A percentile compares a stretch with the other conserved stretches of the same genome.
phyloP scores from a whole-genome alignment of 2,888 invertebrate species.

The Drosophila paracracens region DNA sequence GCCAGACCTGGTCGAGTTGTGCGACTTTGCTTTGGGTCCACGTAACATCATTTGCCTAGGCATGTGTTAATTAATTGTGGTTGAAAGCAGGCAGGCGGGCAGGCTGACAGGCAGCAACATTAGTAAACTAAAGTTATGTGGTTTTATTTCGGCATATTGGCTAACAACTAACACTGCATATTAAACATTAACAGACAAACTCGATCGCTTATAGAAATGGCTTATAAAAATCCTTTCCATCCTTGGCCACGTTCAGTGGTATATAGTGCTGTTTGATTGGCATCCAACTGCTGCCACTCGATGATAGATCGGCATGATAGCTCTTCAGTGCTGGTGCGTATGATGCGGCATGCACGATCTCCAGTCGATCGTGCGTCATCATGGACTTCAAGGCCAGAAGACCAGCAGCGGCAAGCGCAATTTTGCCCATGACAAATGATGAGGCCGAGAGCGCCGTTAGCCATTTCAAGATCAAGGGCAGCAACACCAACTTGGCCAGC shows the following conservation, averaged over 20 bases:
- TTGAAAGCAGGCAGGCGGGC: constrained; percentile 13
- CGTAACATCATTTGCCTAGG: constrained; percentile 63
- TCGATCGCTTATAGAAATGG: constrained; percentile 70
- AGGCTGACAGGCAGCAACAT: background rate
- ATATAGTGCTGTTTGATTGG: constrained; percentile 68
- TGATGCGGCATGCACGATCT: constrained; percentile 72
- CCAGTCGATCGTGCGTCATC: constrained; percentile 69
- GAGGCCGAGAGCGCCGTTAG: constrained; percentile 88
- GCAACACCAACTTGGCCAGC: constrained; percentile 88
- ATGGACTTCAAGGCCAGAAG: constrained; percentile 81
- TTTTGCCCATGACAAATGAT: constrained; percentile 84
- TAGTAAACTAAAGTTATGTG: constrained; percentile 41
- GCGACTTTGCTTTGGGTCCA: constrained; percentile 30
- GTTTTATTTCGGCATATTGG: constrained; percentile 55
- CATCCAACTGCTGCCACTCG: constrained; percentile 71
- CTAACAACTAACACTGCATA: constrained; percentile 36
- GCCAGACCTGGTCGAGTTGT: constrained; percentile 3
- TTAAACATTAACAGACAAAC: constrained; percentile 6
- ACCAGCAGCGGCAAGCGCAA: constrained; percentile 80
- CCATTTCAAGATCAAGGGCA: constrained; percentile 89
- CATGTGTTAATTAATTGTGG: constrained; percentile 69
- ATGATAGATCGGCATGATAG: constrained; percentile 56
- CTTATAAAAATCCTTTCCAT: constrained; percentile 54
- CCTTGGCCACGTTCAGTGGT: constrained; percentile 65
- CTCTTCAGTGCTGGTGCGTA: constrained; percentile 51